phyloP scores from a whole-genome alignment of 2,113 vertebrate species.

The Syngnathus scovelli region DNA sequence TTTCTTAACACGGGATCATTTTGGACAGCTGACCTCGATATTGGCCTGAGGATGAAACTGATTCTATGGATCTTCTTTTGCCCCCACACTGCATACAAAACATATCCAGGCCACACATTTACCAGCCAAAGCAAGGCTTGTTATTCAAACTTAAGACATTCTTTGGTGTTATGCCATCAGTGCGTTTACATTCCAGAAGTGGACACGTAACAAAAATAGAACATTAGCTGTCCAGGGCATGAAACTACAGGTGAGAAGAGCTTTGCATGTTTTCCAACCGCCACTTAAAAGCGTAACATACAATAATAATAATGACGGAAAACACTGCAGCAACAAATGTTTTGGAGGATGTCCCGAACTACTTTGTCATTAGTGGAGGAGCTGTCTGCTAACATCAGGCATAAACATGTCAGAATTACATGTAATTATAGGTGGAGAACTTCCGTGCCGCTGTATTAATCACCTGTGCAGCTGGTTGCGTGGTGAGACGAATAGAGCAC shows the following conservation, averaged over 20 bases:
- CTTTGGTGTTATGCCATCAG: slow-evolving; percentile 16
- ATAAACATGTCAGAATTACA: slow-evolving; percentile 74
- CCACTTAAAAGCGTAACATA: slow-evolving; percentile 54
- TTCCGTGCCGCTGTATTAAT: slow-evolving; percentile 69
- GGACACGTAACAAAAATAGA: slow-evolving; percentile 7
- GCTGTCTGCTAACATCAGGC: slow-evolving; percentile 63
- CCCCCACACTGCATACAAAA: slow-evolving; percentile 30
- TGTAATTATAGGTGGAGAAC: slow-evolving; percentile 76
- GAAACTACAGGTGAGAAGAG: slow-evolving; percentile 26
- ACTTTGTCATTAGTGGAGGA: slow-evolving; percentile 71
- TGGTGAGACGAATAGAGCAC: slow-evolving; percentile 53
- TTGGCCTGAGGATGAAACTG: slow-evolving; percentile 55
- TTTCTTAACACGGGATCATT: slow-evolving; percentile 76
- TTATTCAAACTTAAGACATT: slow-evolving; percentile 17
- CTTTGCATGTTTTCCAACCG: slow-evolving; percentile 31
- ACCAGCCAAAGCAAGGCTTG: slow-evolving; percentile 1
- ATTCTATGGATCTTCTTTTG: slow-evolving; percentile 49
- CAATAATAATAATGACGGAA: slow-evolving; percentile 49
- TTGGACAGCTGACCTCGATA: slow-evolving; percentile 79
- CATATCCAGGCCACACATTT: slow-evolving; percentile 29
- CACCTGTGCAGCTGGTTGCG: slow-evolving; percentile 62
- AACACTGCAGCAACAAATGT: slow-evolving; percentile 67
- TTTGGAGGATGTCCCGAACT: slow-evolving; percentile 66
- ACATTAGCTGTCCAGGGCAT: neutral
- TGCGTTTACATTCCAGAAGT: slow-evolving; percentile 19